Evolutionary conservation across 2,113 vertebrate species (phyloP), one percentile per base, ranked within the genome.

Genomic region (Oostethus manadensis): DNA sequence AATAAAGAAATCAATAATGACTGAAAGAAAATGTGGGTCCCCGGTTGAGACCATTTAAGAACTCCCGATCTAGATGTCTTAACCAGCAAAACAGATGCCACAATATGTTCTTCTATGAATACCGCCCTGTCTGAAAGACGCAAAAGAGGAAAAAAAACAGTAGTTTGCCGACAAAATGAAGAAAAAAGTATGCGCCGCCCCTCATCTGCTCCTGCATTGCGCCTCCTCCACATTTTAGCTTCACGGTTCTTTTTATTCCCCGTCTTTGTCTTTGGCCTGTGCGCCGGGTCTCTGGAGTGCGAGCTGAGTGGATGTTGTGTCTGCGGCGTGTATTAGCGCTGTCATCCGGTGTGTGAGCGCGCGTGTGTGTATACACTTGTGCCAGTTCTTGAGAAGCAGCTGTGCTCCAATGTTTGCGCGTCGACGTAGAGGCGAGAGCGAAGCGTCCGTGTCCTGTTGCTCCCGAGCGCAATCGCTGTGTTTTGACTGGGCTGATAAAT

Each of bases 371-470:
- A 14, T 3, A 1, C 17, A n/a, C 73, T 81, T 18, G 61, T 68
- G 80, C 66, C 70, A 74, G 78, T 81, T 83, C 10, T 84, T 50
- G 79, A 87, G 81, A 78, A 84, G 77, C 87, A 88, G 85, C 87
- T 88, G 87, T 78, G 77, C 66, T 75, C 80, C 38, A 2, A 42
- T 42, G 38, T 71, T 65, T 62, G 74, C 80, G 73, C 76, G 70
- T 84, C 61, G 69, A 70, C 57, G 51, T 66, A 72, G 72, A 47
- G 62, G 70, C 29, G 64, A 68, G 71, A 64, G 76, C 73, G 76
- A 62, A 15, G 18, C 15, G 15, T 29, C 69, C 60, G 29, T 66
- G 59, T 82, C 70, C 79, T 76, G 80, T 80, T 79, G 79, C 75
- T 79, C 62, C 64, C 45, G 61, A 71, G 68, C 42, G 33, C 22